Conservation (phyloP, 2,113 vertebrate genomes). For the Marmota monax region DNA sequence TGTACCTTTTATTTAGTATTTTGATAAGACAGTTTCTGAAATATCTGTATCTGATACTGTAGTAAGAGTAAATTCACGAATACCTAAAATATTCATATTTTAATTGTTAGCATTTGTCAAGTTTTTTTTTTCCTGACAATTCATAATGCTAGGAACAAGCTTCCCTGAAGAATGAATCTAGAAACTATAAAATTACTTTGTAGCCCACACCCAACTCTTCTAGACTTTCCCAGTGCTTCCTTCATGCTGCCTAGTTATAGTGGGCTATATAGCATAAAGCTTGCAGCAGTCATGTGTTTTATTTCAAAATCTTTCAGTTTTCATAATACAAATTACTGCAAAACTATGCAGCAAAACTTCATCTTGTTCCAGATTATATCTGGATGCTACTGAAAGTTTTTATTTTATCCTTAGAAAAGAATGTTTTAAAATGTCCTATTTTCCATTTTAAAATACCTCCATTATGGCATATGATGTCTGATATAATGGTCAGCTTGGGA, state of each 20-base stretch:
- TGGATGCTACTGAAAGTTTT: constrained; percentile 11
- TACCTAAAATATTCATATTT: constrained; percentile 42
- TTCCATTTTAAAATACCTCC: constrained; percentile 48
- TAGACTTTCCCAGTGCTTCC: background rate
- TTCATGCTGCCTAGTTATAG: background rate
- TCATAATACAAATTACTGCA: background rate
- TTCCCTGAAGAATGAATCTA: constrained; percentile 9
- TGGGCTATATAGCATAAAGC: background rate
- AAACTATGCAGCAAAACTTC: constrained; percentile 3
- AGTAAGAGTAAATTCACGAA: background rate
- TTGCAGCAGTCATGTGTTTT: background rate
- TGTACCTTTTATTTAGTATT: constrained; percentile 7
- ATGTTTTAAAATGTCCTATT: background rate
- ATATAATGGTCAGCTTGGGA: background rate
- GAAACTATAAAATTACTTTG: background rate
- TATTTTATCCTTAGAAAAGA: constrained; percentile 39
- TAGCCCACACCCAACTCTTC: background rate
- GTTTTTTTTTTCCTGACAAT: constrained; percentile 30
- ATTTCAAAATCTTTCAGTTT: background rate
- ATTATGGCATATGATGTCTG: background rate
- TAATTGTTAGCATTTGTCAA: constrained; percentile 47
- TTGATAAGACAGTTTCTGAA: constrained; percentile 23
- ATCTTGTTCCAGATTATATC: constrained; percentile 14
- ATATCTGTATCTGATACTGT: background rate
- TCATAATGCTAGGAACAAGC: constrained; percentile 14